Base-by-base conservation (phyloP, 1,140 invertebrate species). In the Trichonephila clavipes region DNA sequence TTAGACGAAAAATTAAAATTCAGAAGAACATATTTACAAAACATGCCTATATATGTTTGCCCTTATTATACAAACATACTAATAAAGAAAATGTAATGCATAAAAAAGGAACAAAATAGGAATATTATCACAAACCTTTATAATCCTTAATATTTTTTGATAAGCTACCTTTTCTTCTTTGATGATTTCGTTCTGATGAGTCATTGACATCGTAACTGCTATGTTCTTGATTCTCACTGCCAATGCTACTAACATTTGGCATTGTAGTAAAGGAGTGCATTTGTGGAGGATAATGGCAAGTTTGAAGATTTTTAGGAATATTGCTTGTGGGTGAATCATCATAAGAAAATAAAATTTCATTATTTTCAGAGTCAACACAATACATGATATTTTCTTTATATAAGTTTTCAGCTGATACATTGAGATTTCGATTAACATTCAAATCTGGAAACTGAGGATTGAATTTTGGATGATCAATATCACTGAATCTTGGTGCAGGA, bases 291-390 rank as follows among this genome's bases (percentile, higher is more conserved):
- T 93, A 93, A 88, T 93, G 92, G n/a, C 92, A 87, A n/a, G 62
- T 88, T 81, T 93, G 92, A 51, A 93, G 58, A 24, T n/a, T 88
- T n/a, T 28, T 81, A 24, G 92, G 64, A 62, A 64, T 82, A 81
- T 40, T 34, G 34, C 12, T 58, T 28, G 34, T 72, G 16, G 81
- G 77, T 0, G 87, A 94, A 40, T 94, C 93, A 77, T 89, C 85
- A 69, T 94, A 94, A 8, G 88, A 89, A 34, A 94, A 90, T 4
- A 94, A 34, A 24, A 93, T 93, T 85, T 94, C 93, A 90, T 94
- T 94, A 44, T 94, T 94, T 64, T 94, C 93, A 19, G 93, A 94
- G 85, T 94, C 93, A 28, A 94, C 93, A 90, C 93, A 94, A 44
- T 94, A 94, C 61, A 94, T 61, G 16, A 94, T 34, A 59, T 94